A percentile compares a stretch with the other conserved stretches of the same genome.
Evolutionary conservation across 2,113 vertebrate genomes (phyloP).

Genomic region (Ifrita kowaldi): DNA sequence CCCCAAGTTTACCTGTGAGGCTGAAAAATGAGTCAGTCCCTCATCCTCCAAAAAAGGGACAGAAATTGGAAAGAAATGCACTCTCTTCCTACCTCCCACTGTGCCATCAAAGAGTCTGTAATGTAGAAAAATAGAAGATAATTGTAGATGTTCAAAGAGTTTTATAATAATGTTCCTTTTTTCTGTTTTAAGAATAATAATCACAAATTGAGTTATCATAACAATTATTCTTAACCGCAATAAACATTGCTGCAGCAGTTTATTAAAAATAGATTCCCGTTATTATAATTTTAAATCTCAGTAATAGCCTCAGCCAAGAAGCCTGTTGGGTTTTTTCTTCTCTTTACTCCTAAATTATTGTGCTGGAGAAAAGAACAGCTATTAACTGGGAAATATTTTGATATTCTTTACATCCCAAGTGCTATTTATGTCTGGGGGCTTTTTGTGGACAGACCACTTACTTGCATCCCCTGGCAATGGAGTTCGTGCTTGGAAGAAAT

Average conservation of each 20-base stretch:
- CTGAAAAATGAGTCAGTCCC: background rate
- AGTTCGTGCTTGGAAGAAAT: background rate
- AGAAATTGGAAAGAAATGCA: background rate
- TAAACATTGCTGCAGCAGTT: constrained; percentile 19
- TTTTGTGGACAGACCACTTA: background rate
- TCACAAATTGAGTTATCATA: constrained; percentile 36
- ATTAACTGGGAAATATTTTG: constrained; percentile 20
- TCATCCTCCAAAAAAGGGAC: background rate
- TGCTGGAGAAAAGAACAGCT: background rate
- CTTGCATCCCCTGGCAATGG: background rate
- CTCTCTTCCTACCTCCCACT: background rate
- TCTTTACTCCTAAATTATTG: background rate
- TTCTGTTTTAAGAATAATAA: constrained; percentile 24
- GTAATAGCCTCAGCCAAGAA: constrained; percentile 17
- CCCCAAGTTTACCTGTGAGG: background rate
- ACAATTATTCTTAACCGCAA: constrained; percentile 30
- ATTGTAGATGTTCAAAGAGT: background rate
- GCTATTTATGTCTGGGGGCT: background rate
- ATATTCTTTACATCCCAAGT: background rate
- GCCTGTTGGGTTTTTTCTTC: background rate
- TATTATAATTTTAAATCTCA: constrained; percentile 50
- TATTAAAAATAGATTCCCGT: constrained; percentile 43
- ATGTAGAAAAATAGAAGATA: background rate
- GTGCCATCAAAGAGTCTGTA: background rate
- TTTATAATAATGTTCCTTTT: background rate